phyloP scores from a whole-genome alignment of 1,140 invertebrate genomes.

The Temnothorax curvispinosus region DNA sequence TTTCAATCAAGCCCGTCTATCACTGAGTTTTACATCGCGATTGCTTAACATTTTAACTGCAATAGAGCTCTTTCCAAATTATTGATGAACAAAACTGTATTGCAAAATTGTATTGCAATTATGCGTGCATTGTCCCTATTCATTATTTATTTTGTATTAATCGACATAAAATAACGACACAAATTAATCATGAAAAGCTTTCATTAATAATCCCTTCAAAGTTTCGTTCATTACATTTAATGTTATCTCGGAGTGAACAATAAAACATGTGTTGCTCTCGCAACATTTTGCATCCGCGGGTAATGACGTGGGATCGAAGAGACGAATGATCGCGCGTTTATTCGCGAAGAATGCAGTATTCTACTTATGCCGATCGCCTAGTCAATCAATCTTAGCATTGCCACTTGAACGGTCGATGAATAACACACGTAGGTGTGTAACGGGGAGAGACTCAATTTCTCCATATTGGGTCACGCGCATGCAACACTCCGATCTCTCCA shows the following conservation, averaged over 20 bases:
- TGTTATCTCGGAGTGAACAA: not conserved
- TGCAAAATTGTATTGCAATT: not conserved
- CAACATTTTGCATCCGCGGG: not conserved
- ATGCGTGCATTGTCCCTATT: not conserved
- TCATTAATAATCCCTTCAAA: not conserved
- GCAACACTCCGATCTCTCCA: conserved; percentile 39
- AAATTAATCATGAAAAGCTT: conserved; percentile 7
- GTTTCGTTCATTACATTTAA: not conserved
- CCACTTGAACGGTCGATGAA: conserved; percentile 44
- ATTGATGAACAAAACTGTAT: not conserved
- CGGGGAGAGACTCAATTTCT: conserved; percentile 46
- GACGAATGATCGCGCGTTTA: conserved; percentile 19
- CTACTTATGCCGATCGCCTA: conserved; percentile 40
- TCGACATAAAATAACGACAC: not conserved
- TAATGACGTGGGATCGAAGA: not conserved
- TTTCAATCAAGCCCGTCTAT: not conserved
- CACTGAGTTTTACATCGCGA: not conserved
- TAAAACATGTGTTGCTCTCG: not conserved
- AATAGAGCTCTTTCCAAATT: not conserved
- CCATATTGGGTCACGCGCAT: conserved; percentile 20
- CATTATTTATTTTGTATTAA: conserved; percentile 17
- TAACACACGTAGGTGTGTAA: conserved; percentile 48
- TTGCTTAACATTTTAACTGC: not conserved
- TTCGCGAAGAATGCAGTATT: conserved; percentile 35
- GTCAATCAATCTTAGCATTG: conserved; percentile 57